Percentiles rank a stretch among this genome's conserved stretches.
Conservation (phyloP, 2,888 invertebrate genomes). For the Microdon myrmicae region DNA sequence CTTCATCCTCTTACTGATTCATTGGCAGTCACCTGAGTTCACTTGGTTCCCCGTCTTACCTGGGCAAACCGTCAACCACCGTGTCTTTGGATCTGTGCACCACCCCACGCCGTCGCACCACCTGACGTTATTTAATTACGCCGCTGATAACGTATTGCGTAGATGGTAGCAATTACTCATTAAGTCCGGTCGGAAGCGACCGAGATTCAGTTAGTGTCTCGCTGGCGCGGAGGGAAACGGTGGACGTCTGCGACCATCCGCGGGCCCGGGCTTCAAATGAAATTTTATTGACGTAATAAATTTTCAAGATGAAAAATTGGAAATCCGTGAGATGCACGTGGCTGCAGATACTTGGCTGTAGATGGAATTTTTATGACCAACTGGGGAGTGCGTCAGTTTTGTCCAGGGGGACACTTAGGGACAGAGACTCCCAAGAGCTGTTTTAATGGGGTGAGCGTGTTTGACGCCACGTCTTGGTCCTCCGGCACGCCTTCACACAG, state of each 20-base stretch:
- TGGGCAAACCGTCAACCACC: constrained; percentile 17
- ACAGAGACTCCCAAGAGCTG: no score
- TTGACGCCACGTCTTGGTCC: no score
- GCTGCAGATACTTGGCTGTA: no score
- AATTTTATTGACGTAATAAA: constrained; percentile 50
- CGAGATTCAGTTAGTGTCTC: constrained; percentile 32
- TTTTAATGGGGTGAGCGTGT: no score
- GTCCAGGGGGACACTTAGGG: constrained; percentile 22
- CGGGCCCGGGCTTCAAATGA: constrained; percentile 33
- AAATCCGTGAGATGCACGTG: no score
- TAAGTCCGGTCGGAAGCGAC: constrained; percentile 41
- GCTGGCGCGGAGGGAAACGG: background rate
- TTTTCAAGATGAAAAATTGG: constrained; percentile 48
- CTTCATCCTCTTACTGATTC: constrained; percentile 42
- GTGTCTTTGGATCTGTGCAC: no score
- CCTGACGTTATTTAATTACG: constrained; percentile 67
- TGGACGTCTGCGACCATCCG: constrained; percentile 5
- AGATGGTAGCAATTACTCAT: constrained; percentile 67
- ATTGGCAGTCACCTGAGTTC: background rate
- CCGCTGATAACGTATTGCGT: constrained; percentile 65
- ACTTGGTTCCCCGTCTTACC: background rate
- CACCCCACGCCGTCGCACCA: constrained; percentile 53
- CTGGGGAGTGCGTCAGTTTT: constrained; percentile 39
- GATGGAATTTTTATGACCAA: constrained; percentile 29
- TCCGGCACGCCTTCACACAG: no score